Evolutionary conservation across 2,888 invertebrate genomes (phyloP).

Genomic region (Spodoptera littoralis): DNA sequence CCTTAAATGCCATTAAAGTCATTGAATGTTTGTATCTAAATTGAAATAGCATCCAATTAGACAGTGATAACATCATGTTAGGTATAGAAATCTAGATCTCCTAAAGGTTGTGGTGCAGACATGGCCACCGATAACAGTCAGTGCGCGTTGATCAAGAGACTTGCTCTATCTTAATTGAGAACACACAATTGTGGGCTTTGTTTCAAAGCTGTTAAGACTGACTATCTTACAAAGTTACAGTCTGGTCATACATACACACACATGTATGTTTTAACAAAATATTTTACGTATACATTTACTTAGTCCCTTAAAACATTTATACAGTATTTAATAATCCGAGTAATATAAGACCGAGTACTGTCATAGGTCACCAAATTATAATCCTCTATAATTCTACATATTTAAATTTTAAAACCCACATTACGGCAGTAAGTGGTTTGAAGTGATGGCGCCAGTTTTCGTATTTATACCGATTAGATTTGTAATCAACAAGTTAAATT

Average conservation of each 20-base stretch:
- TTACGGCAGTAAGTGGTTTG: constrained; percentile 30
- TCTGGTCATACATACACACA: too few species aligned
- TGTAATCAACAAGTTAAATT: constrained; percentile 33
- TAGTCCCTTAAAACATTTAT: constrained; percentile 13
- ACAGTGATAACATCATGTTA: constrained; percentile 29
- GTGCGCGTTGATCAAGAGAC: constrained; percentile 18
- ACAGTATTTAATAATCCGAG: constrained; percentile 33
- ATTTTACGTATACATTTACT: constrained; percentile 1
- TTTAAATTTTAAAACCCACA: constrained; percentile 47
- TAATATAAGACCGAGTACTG: constrained; percentile 29
- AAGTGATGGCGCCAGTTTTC: constrained; percentile 42
- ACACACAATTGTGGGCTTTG: constrained; percentile 17
- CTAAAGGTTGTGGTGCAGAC: constrained; percentile 22
- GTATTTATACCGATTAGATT: constrained; percentile 45
- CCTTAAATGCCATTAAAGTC: constrained; percentile 14
- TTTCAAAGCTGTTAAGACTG: too few species aligned
- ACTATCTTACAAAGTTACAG: too few species aligned
- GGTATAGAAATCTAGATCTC: constrained; percentile 29
- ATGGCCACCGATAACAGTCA: constrained; percentile 2
- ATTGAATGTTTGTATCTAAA: constrained; percentile 23
- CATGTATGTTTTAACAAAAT: too few species aligned
- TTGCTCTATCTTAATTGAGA: not conserved
- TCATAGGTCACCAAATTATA: constrained; percentile 41
- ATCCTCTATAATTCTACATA: constrained; percentile 35
- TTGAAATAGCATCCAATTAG: constrained; percentile 34